phyloP scores from a whole-genome alignment of 1,140 invertebrate species.

The Chionoecetes opilio region DNA sequence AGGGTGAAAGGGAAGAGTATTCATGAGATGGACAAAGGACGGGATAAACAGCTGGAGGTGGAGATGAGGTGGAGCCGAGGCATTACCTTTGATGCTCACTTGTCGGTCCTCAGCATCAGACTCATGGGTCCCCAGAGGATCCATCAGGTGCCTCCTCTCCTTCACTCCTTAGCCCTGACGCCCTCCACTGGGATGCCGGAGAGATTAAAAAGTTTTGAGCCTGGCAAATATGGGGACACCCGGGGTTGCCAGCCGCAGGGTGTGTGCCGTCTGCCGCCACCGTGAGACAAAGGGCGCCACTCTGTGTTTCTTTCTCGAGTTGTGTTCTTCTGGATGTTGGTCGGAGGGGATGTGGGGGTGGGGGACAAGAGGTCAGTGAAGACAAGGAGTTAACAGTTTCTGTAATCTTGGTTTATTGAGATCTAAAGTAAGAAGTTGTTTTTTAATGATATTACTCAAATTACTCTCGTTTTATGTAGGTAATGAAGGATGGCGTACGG shows the following conservation, averaged over 20 bases:
- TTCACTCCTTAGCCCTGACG: not conserved
- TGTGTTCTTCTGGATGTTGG: not conserved
- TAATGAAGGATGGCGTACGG: no score
- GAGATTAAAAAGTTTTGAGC: not conserved
- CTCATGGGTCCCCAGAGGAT: not conserved
- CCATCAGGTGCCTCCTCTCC: not conserved
- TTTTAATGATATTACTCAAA: no score
- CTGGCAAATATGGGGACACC: not conserved
- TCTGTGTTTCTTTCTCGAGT: not conserved
- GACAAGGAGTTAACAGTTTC: no score
- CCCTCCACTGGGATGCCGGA: not conserved
- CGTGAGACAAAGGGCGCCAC: not conserved
- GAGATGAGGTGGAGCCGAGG: not conserved
- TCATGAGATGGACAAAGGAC: slow-evolving; percentile 18
- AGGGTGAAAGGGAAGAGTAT: not conserved
- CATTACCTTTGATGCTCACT: slow-evolving; percentile 28
- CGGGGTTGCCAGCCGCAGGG: no score
- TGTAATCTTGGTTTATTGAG: no score
- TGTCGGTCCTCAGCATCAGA: not conserved
- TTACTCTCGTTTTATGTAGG: no score
- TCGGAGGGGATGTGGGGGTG: not conserved
- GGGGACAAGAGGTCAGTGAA: no score
- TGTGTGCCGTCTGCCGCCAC: not conserved
- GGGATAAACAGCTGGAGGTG: not conserved
- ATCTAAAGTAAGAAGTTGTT: no score